These are phyloP conservation scores for Panagrolaimus sp. DNA, from an alignment of 1,140 invertebrate genomes.

Conservation along the genomic window DNA sequence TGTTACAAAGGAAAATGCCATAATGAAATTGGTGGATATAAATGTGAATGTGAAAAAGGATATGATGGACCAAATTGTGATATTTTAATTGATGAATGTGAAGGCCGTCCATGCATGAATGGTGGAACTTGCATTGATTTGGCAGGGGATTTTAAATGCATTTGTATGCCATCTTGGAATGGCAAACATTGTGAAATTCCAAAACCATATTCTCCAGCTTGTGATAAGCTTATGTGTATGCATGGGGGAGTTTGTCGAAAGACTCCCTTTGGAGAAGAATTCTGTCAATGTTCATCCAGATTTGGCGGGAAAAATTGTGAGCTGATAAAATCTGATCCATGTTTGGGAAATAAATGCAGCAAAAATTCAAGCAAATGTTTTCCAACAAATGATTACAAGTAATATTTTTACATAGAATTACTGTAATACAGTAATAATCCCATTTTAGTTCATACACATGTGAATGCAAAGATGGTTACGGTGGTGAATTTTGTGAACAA, in stretches of 20 bases:
- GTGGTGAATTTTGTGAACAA: conserved; percentile 63
- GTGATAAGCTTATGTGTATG: conserved; percentile 63
- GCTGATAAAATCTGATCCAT: neutral
- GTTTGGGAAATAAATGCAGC: conserved; percentile 68
- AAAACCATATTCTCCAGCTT: conserved; percentile 66
- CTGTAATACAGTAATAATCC: conserved; percentile 64
- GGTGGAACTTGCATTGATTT: conserved; percentile 80
- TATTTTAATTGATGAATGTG: conserved; percentile 80
- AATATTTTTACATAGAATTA: conserved; percentile 31
- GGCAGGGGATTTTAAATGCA: conserved; percentile 77
- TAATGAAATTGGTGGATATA: conserved; percentile 73
- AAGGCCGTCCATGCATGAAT: conserved; percentile 77
- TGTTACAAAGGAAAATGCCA: conserved; percentile 84
- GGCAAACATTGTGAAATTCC: conserved; percentile 74
- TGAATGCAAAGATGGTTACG: conserved; percentile 78
- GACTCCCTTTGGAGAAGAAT: neutral
- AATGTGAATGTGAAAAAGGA: conserved; percentile 63
- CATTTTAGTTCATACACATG: conserved; percentile 70
- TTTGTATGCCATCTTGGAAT: conserved; percentile 79
- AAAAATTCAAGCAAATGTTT: conserved; percentile 67
- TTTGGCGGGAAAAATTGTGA: neutral
- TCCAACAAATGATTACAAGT: conserved; percentile 68
- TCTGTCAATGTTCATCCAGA: neutral
- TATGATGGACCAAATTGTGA: conserved; percentile 72
- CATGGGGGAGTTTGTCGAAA: neutral